These are phyloP conservation scores for Chamaetylas fuelleborni DNA, from an alignment of 2,113 vertebrate genomes.

Conservation along the genomic window DNA sequence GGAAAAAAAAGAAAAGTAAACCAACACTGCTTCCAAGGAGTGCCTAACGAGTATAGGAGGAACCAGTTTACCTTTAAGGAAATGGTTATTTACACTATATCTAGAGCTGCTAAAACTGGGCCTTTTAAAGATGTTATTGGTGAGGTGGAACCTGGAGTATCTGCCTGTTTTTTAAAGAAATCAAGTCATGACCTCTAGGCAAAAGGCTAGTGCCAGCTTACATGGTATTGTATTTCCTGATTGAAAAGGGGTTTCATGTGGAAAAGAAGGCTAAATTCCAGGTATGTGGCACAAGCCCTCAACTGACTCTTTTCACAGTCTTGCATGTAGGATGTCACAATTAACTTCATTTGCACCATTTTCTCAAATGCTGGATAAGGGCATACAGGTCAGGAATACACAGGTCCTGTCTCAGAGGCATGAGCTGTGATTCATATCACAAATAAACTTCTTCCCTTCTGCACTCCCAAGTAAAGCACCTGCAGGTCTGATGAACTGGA, in stretches of 20 bases:
- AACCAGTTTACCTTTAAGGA: background rate
- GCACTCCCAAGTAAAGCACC: background rate
- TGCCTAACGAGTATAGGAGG: background rate
- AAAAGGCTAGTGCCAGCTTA: background rate
- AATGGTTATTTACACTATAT: background rate
- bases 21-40: background rate
- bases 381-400: background rate
- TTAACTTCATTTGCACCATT: background rate
- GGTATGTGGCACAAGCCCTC: background rate
- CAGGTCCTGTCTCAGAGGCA: background rate
- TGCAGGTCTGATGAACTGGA: background rate
- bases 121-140: background rate
- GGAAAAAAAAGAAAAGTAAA: background rate
- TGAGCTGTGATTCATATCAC: background rate
- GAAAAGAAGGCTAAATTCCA: background rate
- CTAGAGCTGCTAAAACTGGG: background rate
- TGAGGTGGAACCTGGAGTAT: background rate
- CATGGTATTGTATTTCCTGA: background rate
- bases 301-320: background rate
- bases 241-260: background rate
- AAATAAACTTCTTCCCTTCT: background rate
- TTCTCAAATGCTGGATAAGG: background rate
- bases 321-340: background rate
- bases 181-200: background rate
- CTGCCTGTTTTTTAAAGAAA: background rate